phyloP scores from a whole-genome alignment of 2,888 invertebrate genomes.

The Ophion slaviceki region DNA sequence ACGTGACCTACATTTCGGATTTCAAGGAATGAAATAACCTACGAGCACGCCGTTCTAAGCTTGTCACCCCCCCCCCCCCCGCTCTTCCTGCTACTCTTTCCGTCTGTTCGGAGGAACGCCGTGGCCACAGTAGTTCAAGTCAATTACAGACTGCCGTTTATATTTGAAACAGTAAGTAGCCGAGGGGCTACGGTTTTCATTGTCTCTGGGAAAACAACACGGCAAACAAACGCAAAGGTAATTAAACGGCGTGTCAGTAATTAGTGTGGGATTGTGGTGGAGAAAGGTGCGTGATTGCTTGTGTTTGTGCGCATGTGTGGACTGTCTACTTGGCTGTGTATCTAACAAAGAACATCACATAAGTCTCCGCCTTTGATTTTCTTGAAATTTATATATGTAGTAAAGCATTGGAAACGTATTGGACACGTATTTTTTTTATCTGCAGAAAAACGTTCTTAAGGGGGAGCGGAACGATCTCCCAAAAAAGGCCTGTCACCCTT shows the following conservation, averaged over 20 bases:
- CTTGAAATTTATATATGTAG: no score
- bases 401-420: no score
- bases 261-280: constrained; percentile 20
- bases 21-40: constrained; percentile 10
- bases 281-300: not conserved
- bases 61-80: not conserved
- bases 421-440: no score
- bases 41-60: not conserved
- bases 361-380: no score
- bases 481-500: no score
- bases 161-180: constrained; percentile 43
- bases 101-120: not conserved
- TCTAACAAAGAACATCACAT: no score
- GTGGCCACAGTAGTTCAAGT: constrained; percentile 41
- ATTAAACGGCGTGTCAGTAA: constrained; percentile 24
- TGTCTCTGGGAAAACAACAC: constrained; percentile 29
- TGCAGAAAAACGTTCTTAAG: no score
- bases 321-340: no score
- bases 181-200: constrained; percentile 9
- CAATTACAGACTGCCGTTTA: constrained; percentile 50
- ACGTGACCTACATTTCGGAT: not conserved
- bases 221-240: constrained; percentile 32
- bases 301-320: no score
- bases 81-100: not conserved
- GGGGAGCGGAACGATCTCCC: no score